phyloP scores from a whole-genome alignment of 2,797 vertebrate species.

The Lacerta agilis region DNA sequence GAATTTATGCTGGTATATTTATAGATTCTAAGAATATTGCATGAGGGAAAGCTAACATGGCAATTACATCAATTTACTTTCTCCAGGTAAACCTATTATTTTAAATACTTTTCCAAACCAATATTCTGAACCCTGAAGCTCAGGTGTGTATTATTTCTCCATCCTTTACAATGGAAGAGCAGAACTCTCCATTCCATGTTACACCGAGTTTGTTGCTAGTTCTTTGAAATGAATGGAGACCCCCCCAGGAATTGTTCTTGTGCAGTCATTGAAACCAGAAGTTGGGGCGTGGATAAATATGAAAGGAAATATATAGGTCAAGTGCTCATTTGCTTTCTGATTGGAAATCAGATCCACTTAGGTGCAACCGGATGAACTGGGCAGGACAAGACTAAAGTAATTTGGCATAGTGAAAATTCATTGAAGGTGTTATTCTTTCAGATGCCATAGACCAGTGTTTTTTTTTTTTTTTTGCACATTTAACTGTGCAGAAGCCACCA shows the following conservation, averaged over 20 bases:
- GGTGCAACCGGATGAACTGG: neutral
- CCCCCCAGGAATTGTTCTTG: neutral
- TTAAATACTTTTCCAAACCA: slow-evolving; percentile 42
- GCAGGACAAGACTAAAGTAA: neutral
- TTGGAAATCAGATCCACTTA: neutral
- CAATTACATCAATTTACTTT: slow-evolving; percentile 39
- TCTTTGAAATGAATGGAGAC: neutral
- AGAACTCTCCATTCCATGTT: neutral
- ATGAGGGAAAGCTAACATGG: slow-evolving; percentile 3
- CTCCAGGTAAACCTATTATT: slow-evolving; percentile 51
- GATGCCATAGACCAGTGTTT: neutral
- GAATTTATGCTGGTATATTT: slow-evolving; percentile 39
- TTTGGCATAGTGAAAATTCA: neutral
- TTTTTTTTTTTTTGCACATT: neutral
- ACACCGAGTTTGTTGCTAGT: neutral
- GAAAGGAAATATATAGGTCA: neutral
- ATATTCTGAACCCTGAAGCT: neutral
- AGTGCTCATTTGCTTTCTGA: neutral
- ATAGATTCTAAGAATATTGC: slow-evolving; percentile 1
- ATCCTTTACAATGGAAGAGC: neutral
- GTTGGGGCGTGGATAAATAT: neutral
- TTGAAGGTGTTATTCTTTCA: neutral
- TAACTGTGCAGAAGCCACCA: neutral
- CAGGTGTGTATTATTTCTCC: neutral
- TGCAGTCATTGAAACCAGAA: neutral